Conservation (phyloP, 2,888 invertebrate genomes). For the Drosophila percnosoma region DNA sequence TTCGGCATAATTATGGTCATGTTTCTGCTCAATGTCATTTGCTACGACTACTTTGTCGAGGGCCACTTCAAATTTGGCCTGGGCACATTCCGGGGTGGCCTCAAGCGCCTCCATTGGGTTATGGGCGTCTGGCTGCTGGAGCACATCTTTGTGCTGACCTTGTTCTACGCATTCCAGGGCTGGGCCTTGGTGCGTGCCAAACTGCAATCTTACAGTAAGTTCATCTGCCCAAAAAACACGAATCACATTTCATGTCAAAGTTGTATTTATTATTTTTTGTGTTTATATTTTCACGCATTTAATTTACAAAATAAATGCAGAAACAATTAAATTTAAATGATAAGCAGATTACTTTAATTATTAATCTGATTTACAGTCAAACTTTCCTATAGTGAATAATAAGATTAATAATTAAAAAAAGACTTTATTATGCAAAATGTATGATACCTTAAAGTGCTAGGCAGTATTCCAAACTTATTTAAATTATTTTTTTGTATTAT, state of each 20-base stretch:
- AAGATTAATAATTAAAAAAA: no score
- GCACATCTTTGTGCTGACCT: conserved; percentile 84
- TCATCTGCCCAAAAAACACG: neutral
- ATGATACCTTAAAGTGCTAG: neutral
- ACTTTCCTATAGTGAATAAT: no score
- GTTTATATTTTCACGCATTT: neutral
- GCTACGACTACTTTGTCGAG: conserved; percentile 89
- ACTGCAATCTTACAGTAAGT: conserved; percentile 70
- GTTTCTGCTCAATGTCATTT: conserved; percentile 89
- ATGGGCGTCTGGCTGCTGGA: conserved; percentile 86
- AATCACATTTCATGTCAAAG: neutral
- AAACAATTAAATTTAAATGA: neutral
- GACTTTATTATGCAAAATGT: no score
- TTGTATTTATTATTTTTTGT: neutral
- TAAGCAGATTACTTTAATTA: neutral
- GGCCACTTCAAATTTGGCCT: conserved; percentile 86
- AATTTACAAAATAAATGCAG: neutral
- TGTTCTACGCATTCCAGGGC: conserved; percentile 85
- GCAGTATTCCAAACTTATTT: neutral
- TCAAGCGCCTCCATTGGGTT: conserved; percentile 87
- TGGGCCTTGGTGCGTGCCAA: conserved; percentile 85
- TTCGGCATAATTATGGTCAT: conserved; percentile 92
- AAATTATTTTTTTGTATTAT: neutral
- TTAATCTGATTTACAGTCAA: no score
- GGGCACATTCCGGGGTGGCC: conserved; percentile 86